Percentiles rank a stretch among this genome's conserved stretches.
Conservation (phyloP, 2,797 vertebrate species). For the Pseudochirops cupreus region DNA sequence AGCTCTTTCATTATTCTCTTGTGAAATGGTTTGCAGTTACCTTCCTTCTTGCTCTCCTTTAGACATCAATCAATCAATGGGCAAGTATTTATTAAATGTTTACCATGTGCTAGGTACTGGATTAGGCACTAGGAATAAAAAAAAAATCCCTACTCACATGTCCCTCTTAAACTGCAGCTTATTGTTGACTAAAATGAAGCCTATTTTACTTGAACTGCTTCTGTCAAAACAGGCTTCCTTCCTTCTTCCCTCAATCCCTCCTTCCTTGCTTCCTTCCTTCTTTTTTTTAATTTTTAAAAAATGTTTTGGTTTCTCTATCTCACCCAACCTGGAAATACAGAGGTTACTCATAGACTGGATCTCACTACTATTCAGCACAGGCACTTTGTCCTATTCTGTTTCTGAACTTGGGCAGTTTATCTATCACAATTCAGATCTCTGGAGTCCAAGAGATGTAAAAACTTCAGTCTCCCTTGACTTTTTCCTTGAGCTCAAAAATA, state of each 20-base stretch:
- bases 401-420: neutral
- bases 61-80: neutral
- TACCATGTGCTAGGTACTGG: neutral
- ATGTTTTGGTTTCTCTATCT: neutral
- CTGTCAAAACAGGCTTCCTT: neutral
- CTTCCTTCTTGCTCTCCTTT: neutral
- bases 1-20: neutral
- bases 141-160: neutral
- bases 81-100: neutral
- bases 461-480: neutral
- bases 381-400: neutral
- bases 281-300: neutral
- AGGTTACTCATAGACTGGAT: neutral
- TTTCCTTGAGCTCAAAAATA: neutral
- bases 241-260: neutral
- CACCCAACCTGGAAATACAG: neutral
- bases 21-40: neutral
- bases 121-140: neutral
- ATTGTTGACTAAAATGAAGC: neutral
- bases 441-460: neutral
- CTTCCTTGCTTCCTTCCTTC: neutral
- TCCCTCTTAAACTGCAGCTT: neutral
- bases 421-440: neutral
- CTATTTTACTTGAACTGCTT: neutral
- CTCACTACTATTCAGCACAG: neutral